phyloP scores from a whole-genome alignment of 2,797 vertebrate genomes.

The Apogon hyalosoma region DNA sequence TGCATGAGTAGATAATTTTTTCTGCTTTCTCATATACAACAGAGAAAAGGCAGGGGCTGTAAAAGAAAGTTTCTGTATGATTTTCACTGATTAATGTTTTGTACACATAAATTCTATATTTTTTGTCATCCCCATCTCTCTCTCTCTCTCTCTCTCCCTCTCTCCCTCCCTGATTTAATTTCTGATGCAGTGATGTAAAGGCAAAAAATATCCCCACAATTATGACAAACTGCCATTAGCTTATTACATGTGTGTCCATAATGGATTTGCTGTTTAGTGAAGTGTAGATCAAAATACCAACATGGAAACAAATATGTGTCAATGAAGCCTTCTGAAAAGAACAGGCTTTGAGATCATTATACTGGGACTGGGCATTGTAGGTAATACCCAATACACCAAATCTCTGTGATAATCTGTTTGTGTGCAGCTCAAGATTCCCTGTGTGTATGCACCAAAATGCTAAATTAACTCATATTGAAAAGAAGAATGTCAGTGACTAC shows the following conservation, averaged over 20 bases:
- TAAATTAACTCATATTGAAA: constrained; percentile 11
- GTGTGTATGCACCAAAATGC: constrained; percentile 42
- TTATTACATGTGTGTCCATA: constrained; percentile 5
- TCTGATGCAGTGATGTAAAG: constrained; percentile 1
- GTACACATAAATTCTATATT: constrained; percentile 1
- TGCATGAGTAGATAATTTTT: not conserved
- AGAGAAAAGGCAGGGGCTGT: not conserved
- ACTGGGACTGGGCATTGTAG: constrained; percentile 1
- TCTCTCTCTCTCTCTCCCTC: not conserved
- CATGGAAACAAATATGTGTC: constrained; percentile 12
- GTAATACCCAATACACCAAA: not conserved
- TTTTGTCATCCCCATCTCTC: not conserved
- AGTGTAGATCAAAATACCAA: constrained; percentile 16
- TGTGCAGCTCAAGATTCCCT: constrained; percentile 35
- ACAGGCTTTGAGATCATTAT: not conserved
- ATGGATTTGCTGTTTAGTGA: constrained; percentile 9
- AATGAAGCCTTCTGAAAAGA: constrained; percentile 13
- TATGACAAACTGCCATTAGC: not conserved
- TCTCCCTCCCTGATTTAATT: not conserved
- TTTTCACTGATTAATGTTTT: constrained; percentile 11
- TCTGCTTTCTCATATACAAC: not conserved
- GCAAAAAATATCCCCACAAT: not conserved
- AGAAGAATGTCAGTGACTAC: constrained; percentile 1
- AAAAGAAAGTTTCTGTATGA: not conserved
- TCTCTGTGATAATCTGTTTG: not conserved